Evolutionary conservation across 2,888 invertebrate species (phyloP).

Genomic region (Altica lythri): DNA sequence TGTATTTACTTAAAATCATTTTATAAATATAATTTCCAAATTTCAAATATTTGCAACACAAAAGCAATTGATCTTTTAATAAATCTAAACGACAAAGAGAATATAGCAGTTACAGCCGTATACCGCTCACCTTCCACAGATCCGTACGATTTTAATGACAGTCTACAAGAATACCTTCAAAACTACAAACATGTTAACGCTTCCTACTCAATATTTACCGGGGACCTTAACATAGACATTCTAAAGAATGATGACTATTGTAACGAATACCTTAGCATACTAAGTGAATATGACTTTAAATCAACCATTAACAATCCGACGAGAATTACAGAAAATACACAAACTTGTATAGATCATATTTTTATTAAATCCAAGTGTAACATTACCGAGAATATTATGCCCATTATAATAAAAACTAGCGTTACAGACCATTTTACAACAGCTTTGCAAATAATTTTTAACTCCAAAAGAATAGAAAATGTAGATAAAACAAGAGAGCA

Average conservation of each 20-base stretch:
- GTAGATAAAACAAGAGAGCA: no score
- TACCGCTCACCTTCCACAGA: slow-evolving; percentile 15
- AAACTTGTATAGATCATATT: slow-evolving; percentile 3
- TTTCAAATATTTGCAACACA: slow-evolving; percentile 1
- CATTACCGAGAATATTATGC: no score
- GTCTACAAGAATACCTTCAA: slow-evolving; percentile 4
- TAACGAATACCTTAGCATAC: slow-evolving; percentile 3
- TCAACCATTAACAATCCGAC: slow-evolving; percentile 4
- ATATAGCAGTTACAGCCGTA: slow-evolving; percentile 13
- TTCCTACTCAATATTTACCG: no score
- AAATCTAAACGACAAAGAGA: background rate
- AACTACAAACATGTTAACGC: slow-evolving; percentile 6
- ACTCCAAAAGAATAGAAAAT: no score
- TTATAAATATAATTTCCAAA: background rate
- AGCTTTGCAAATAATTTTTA: no score
- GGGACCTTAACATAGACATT: slow-evolving; percentile 7
- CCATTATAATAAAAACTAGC: background rate
- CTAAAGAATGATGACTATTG: slow-evolving; percentile 3
- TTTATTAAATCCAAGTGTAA: slow-evolving; percentile 2
- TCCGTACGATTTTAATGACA: slow-evolving; percentile 3
- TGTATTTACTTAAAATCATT: slow-evolving; percentile 5
- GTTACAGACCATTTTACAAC: background rate
- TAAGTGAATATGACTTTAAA: background rate
- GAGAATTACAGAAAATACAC: background rate
- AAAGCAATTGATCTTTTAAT: slow-evolving; percentile 8